These are phyloP conservation scores for Apamea monoglypha DNA, from an alignment of 2,888 invertebrate species.

Conservation along the genomic window DNA sequence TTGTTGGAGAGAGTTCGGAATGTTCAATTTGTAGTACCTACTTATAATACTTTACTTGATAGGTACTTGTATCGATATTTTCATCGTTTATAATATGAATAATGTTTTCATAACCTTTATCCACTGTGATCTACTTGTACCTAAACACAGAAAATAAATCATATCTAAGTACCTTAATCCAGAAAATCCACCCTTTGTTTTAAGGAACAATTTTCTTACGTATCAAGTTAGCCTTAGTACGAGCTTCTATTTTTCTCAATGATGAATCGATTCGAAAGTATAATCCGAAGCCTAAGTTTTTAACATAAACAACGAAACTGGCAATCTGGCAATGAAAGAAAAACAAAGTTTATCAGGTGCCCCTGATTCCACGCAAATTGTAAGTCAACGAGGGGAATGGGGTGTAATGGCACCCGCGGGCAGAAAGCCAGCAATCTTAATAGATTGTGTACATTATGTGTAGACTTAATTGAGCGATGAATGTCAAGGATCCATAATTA, in stretches of 20 bases:
- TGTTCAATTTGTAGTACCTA: slow-evolving; percentile 29
- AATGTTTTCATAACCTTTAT: neutral
- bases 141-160: neutral
- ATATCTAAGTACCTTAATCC: neutral
- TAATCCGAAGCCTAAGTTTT: slow-evolving; percentile 23
- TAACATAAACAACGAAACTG: slow-evolving; percentile 38
- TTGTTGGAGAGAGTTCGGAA: slow-evolving; percentile 40
- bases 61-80: slow-evolving; percentile 8
- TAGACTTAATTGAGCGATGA: slow-evolving; percentile 26
- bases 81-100: neutral
- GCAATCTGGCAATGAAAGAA: slow-evolving; percentile 51
- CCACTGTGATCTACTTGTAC: too few relatives aligned
- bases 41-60: slow-evolving; percentile 7
- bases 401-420: slow-evolving; percentile 39
- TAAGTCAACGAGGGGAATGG: slow-evolving; percentile 50
- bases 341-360: slow-evolving; percentile 59
- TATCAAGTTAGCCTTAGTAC: neutral
- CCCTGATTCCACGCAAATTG: slow-evolving; percentile 49
- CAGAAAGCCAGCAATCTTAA: slow-evolving; percentile 41
- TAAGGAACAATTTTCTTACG: neutral
- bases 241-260: neutral
- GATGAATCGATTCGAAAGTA: slow-evolving; percentile 10
- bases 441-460: slow-evolving; percentile 44
- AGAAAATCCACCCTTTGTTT: neutral
- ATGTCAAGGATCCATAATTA: slow-evolving; percentile 36